Percentiles rank a stretch among this genome's conserved stretches.
phyloP scores from a whole-genome alignment of 1,140 invertebrate species.

The Colletes gigas region DNA sequence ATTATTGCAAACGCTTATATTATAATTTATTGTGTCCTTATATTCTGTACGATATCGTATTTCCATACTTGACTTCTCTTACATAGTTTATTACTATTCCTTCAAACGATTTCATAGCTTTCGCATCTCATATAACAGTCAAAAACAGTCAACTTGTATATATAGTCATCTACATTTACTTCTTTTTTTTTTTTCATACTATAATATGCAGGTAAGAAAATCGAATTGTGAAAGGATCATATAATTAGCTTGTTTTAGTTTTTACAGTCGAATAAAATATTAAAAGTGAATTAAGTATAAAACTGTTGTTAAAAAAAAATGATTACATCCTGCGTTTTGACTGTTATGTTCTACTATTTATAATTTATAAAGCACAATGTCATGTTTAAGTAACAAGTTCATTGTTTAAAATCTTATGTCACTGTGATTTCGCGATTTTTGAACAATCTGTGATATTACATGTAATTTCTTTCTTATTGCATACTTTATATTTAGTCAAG shows the following conservation, averaged over 20 bases:
- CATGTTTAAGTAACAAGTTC: constrained; percentile 59
- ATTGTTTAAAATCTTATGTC: constrained; percentile 57
- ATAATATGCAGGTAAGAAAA: constrained; percentile 41
- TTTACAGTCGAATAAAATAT: neutral
- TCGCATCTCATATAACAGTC: constrained; percentile 60
- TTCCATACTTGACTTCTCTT: constrained; percentile 45
- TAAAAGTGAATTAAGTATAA: constrained; percentile 9
- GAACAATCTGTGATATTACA: constrained; percentile 67
- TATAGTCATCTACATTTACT: constrained; percentile 14
- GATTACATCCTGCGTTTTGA: constrained; percentile 55
- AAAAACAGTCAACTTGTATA: constrained; percentile 53
- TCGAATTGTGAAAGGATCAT: constrained; percentile 12
- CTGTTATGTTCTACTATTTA: constrained; percentile 61
- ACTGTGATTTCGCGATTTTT: constrained; percentile 66
- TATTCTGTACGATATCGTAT: constrained; percentile 40
- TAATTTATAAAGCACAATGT: constrained; percentile 56
- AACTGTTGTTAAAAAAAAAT: constrained; percentile 28
- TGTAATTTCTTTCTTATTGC: constrained; percentile 64
- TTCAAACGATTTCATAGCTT: constrained; percentile 52
- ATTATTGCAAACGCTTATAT: constrained; percentile 36
- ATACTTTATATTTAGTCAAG: constrained; percentile 62
- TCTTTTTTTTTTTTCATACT: constrained; percentile 31
- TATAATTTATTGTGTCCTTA: constrained; percentile 36
- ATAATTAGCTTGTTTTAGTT: constrained; percentile 20
- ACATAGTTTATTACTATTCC: constrained; percentile 39